Evolutionary conservation across 1,140 invertebrate species (phyloP), one percentile per base, ranked within the genome.

Genomic region (Drosophila tsacasi): DNA sequence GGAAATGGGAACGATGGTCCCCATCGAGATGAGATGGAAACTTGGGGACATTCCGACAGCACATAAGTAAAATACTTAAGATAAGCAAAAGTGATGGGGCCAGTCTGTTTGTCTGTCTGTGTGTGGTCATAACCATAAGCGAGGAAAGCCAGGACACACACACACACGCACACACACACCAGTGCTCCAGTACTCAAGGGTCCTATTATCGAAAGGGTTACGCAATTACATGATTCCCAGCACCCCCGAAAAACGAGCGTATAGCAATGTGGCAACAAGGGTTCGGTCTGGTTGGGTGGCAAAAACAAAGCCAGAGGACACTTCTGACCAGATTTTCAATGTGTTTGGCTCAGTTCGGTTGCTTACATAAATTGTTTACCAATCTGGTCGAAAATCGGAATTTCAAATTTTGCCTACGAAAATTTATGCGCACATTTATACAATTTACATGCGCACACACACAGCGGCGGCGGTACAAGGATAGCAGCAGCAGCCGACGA

Each of bases 281-380:
- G 55, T 44, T 19, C n/a, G n/a, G n/a, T n/a, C 55, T 17, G n/a
- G n/a, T 21, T 46, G 25, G 71, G 47, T 62, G 47, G 66, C 69
- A 83, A 76, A 76, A 81, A 79, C 82, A 89, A 81, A 83, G 74
- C 73, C 74, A 76, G 75, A 85, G 85, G 81, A 90, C 82, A 74
- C 81, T 90, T 65, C 58, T 69, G 76, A 62, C 75, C 65, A 78
- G 76, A 78, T 78, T 87, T 82, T 89, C 71, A 80, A 87, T 75
- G 68, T 74, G 64, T 73, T 83, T 61, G 67, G 62, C 62, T 79
- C 49, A 67, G 57, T 74, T 67, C 47, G 54, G 83, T 78, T 81
- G 83, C 83, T 91, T 89, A 87, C 87, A 91, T 91, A 91, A 87
- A 91, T 87, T 91, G 87, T 91, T 91, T 91, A 91, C 87, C 87